phyloP scores from a whole-genome alignment of 1,140 invertebrate species.

The Hirudo medicinalis region DNA sequence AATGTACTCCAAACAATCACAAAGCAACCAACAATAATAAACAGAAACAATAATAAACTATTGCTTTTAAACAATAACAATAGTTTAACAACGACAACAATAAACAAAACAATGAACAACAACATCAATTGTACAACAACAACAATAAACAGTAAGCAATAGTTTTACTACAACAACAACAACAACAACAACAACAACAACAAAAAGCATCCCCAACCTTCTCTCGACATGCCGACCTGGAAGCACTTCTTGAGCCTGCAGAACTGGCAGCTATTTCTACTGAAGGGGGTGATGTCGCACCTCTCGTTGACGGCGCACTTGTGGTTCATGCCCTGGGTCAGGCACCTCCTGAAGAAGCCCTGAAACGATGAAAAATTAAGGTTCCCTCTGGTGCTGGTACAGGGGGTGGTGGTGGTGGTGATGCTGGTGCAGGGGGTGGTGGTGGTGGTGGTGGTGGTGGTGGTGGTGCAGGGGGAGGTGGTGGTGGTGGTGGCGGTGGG shows the following conservation, averaged over 20 bases:
- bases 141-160: no score
- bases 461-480: neutral
- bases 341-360: conserved; percentile 42
- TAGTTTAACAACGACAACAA: no score
- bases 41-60: no score
- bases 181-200: neutral
- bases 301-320: conserved; percentile 42
- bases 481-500: no score
- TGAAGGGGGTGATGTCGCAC: conserved; percentile 42
- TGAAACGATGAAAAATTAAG: conserved; percentile 29
- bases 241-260: conserved; percentile 43
- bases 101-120: no score
- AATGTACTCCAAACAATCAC: neutral
- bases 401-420: neutral
- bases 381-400: no score
- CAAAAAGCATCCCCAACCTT: conserved; percentile 31
- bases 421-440: neutral
- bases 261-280: conserved; percentile 42
- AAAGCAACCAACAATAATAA: neutral
- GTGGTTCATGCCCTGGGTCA: conserved; percentile 43
- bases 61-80: no score
- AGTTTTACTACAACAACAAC: no score
- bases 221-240: conserved; percentile 42
- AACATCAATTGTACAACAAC: no score
- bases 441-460: neutral